Evolutionary conservation across 2,888 invertebrate genomes (phyloP).

Genomic region (Pycnomerus fuliginosus): DNA sequence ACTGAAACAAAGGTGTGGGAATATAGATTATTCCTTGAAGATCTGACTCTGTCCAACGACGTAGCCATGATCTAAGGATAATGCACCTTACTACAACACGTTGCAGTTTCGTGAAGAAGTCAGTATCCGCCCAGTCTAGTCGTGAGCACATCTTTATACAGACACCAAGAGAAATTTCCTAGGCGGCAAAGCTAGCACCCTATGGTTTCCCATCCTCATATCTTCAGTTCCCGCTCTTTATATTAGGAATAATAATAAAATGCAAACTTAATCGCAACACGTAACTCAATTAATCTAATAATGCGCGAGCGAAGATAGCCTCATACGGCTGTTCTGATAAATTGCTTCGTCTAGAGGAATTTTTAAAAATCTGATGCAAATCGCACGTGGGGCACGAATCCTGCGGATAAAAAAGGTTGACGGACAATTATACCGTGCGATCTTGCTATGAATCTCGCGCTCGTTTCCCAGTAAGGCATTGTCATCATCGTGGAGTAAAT

Average conservation of each 20-base stretch:
- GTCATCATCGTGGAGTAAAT: no score
- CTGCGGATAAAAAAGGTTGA: no score
- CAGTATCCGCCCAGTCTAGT: conserved; percentile 12
- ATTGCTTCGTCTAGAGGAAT: conserved; percentile 1
- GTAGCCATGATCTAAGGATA: conserved; percentile 22
- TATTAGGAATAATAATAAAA: conserved; percentile 25
- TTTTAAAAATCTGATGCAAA: conserved; percentile 2
- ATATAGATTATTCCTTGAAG: conserved; percentile 4
- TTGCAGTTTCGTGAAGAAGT: conserved; percentile 15
- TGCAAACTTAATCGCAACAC: conserved; percentile 25
- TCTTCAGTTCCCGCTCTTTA: conserved; percentile 15
- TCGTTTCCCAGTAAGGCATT: no score
- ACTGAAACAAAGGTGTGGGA: conserved; percentile 25
- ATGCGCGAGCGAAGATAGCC: neutral
- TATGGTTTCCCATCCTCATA: conserved; percentile 23
- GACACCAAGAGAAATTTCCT: conserved; percentile 14
- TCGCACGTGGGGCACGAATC: no score
- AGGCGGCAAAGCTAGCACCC: conserved; percentile 18
- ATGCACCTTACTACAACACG: conserved; percentile 19
- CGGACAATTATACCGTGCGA: no score
- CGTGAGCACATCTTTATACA: conserved; percentile 17
- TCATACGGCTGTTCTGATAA: conserved; percentile 6
- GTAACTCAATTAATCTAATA: conserved; percentile 26
- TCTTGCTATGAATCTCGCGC: no score
- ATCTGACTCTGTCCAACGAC: neutral